Percentiles rank a stretch among this genome's conserved stretches.
These are phyloP conservation scores for Microctenopoma stevenorrisi DNA, from an alignment of 2,797 vertebrate genomes.

Conservation along the genomic window DNA sequence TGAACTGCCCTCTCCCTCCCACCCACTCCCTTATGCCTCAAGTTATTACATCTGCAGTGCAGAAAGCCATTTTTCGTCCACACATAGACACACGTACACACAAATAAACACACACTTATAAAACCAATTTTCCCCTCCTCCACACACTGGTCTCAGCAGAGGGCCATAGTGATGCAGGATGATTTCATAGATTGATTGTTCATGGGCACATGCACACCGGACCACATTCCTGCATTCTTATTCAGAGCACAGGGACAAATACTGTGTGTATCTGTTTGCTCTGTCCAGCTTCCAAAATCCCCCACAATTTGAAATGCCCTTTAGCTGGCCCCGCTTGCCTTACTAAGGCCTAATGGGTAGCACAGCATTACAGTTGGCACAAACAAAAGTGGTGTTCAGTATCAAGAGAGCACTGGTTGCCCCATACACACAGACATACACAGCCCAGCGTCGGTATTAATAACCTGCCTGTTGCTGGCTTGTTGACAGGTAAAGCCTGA, in stretches of 20 bases:
- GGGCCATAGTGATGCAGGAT: slow-evolving; percentile 63
- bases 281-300: slow-evolving; percentile 10
- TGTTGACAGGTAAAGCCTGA: slow-evolving; percentile 70
- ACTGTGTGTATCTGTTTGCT: slow-evolving; percentile 25
- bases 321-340: slow-evolving; percentile 61
- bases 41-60: slow-evolving; percentile 83
- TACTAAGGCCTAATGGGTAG: slow-evolving; percentile 34
- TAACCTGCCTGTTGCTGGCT: slow-evolving; percentile 80
- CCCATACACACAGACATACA: slow-evolving; percentile 58
- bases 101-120: slow-evolving; percentile 34
- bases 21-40: slow-evolving; percentile 64
- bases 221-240: slow-evolving; percentile 27
- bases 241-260: slow-evolving; percentile 42
- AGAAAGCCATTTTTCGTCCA: slow-evolving; percentile 69
- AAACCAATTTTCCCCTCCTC: slow-evolving; percentile 64
- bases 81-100: slow-evolving; percentile 38
- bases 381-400: slow-evolving; percentile 68
- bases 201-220: slow-evolving; percentile 49
- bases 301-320: slow-evolving; percentile 56
- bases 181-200: slow-evolving; percentile 74
- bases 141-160: slow-evolving; percentile 50
- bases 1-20: slow-evolving; percentile 66
- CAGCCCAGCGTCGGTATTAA: slow-evolving; percentile 77
- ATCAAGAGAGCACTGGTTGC: slow-evolving; percentile 75
- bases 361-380: slow-evolving; percentile 56